Percentiles rank a stretch among this genome's conserved stretches.
Conservation (phyloP, 2,888 invertebrate species). For the Ashinkailepas kermadecensis region DNA sequence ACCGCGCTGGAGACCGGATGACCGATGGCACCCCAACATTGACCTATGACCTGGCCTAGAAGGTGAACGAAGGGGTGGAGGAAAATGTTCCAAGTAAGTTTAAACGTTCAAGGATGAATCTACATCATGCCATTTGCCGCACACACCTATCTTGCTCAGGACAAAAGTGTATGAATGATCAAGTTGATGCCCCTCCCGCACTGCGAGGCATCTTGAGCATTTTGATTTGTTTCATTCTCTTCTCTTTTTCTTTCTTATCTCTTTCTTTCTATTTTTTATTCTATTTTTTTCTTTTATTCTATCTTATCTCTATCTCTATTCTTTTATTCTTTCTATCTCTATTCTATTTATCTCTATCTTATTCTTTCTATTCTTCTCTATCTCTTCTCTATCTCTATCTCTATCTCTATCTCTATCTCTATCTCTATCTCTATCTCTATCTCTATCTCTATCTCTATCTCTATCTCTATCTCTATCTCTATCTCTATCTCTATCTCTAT, state of each 20-base stretch:
- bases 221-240: background rate
- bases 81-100: too few species aligned
- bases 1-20: too few species aligned
- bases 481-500: background rate
- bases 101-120: too few species aligned
- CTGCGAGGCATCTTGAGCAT: too few species aligned
- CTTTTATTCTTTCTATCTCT: slow-evolving; percentile 24
- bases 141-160: too few species aligned
- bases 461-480: background rate
- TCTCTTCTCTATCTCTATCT: background rate
- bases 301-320: slow-evolving; percentile 6
- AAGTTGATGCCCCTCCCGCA: too few species aligned
- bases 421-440: background rate
- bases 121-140: too few species aligned
- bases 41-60: too few species aligned
- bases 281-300: slow-evolving; percentile 24
- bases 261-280: slow-evolving; percentile 24
- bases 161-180: too few species aligned
- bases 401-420: background rate
- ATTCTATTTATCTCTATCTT: slow-evolving; percentile 17
- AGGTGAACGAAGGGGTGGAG: too few species aligned
- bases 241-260: background rate
- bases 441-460: background rate
- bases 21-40: too few species aligned
- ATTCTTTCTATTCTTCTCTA: background rate